These are phyloP conservation scores for Cremastobaeus sp. DNA, from an alignment of 2,888 invertebrate species.

Conservation along the genomic window DNA sequence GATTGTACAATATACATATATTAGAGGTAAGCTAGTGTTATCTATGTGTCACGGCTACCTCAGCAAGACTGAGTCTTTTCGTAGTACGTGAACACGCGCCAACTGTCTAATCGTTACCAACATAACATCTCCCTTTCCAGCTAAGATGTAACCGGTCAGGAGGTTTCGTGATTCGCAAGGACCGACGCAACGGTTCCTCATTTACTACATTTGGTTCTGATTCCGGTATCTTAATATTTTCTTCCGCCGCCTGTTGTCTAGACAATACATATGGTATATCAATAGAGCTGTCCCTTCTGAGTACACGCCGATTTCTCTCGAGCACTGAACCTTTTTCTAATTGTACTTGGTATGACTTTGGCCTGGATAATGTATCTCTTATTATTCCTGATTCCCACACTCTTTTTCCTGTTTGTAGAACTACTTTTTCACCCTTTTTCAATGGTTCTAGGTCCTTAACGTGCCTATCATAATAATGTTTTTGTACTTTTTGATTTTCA, in stretches of 20 bases:
- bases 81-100: too few species aligned
- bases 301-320: conserved; percentile 24
- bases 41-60: too few species aligned
- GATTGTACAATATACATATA: too few species aligned
- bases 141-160: background rate
- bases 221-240: background rate
- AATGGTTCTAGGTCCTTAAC: conserved; percentile 17
- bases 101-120: too few species aligned
- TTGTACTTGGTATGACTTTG: conserved; percentile 28
- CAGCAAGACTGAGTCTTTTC: too few species aligned
- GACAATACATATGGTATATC: too few species aligned
- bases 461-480: conserved; percentile 41
- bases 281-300: conserved; percentile 19
- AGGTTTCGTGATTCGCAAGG: too few species aligned
- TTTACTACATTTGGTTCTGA: background rate
- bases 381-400: conserved; percentile 14
- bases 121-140: conserved; percentile 2
- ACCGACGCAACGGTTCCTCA: too few species aligned
- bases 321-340: conserved; percentile 19
- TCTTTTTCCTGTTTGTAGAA: conserved; percentile 9
- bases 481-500: conserved; percentile 9
- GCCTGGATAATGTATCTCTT: conserved; percentile 4
- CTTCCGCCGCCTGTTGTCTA: too few species aligned
- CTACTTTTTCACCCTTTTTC: conserved; percentile 1
- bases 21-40: too few species aligned